These are phyloP conservation scores for Oenanthe melanoleuca DNA, from an alignment of 2,113 vertebrate genomes.

Conservation along the genomic window DNA sequence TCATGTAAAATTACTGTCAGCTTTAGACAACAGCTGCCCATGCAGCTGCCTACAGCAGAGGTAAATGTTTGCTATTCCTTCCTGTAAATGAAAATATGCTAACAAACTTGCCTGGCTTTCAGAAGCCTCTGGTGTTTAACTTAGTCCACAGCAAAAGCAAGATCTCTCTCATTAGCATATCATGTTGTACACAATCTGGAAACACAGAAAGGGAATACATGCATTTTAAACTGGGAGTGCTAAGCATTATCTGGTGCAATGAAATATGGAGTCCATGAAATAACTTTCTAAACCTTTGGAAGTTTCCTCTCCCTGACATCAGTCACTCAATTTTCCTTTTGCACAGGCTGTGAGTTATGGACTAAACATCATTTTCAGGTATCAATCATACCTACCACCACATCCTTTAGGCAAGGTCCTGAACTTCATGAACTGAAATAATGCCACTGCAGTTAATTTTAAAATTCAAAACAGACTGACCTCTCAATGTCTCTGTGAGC, in stretches of 20 bases:
- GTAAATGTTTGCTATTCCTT: constrained; percentile 16
- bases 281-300: background rate
- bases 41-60: background rate
- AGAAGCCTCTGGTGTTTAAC: background rate
- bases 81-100: background rate
- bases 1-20: background rate
- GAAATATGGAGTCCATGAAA: background rate
- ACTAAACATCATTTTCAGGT: fast-evolving
- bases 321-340: background rate
- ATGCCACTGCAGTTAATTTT: background rate
- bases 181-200: background rate
- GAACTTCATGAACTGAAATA: background rate
- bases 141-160: background rate
- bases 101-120: background rate
- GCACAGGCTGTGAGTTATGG: fast-evolving
- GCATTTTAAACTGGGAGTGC: background rate
- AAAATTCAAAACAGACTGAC: background rate
- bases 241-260: background rate
- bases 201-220: background rate
- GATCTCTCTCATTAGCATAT: background rate
- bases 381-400: background rate
- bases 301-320: background rate
- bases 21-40: constrained; percentile 6
- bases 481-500: background rate
- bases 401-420: background rate